Conservation (phyloP, 2,888 invertebrate species). For the Polymixis flavicincta region DNA sequence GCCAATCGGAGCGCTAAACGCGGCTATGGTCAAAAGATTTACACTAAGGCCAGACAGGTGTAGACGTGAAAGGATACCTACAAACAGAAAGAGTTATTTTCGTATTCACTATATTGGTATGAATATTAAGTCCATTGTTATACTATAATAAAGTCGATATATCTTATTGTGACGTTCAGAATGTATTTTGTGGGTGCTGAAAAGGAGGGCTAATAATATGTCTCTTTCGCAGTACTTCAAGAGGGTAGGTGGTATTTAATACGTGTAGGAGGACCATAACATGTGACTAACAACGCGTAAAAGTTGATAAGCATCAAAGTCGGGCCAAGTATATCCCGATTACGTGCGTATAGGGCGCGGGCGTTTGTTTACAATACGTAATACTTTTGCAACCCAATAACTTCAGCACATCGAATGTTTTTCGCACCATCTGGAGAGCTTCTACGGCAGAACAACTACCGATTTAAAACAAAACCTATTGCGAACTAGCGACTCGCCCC, state of each 20-base stretch:
- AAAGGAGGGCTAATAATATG: no score
- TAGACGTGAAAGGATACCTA: neutral
- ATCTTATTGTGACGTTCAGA: neutral
- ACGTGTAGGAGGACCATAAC: constrained; percentile 1
- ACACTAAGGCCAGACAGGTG: neutral
- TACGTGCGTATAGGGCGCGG: neutral
- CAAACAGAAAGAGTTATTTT: neutral
- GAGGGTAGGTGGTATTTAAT: neutral
- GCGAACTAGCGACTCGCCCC: no score
- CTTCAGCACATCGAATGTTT: neutral
- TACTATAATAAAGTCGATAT: neutral
- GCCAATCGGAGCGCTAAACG: no score
- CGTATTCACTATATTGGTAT: neutral
- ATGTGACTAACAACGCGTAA: constrained; percentile 2
- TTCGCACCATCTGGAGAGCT: constrained; percentile 1
- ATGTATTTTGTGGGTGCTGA: no score
- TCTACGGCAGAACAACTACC: neutral
- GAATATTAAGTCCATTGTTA: neutral
- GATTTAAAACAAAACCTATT: neutral
- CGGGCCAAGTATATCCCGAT: neutral
- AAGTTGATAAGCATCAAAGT: constrained; percentile 6
- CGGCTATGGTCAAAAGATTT: no score
- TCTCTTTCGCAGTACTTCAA: neutral
- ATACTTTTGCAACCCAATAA: neutral
- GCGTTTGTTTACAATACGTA: constrained; percentile 7